phyloP scores from a whole-genome alignment of 2,113 vertebrate species.

The Vicugna pacos region DNA sequence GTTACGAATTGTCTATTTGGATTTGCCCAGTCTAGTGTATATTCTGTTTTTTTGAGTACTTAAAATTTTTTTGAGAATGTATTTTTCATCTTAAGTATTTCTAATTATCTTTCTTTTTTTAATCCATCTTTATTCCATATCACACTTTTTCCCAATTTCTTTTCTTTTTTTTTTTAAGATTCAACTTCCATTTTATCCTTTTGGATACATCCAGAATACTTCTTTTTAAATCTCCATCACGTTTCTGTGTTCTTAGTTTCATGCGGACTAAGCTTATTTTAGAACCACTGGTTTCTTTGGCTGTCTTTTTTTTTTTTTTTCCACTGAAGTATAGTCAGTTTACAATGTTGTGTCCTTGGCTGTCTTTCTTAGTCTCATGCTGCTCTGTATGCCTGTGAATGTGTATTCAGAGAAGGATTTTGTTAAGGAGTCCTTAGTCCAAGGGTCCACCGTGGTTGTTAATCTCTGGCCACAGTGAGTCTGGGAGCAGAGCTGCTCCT shows the following conservation, averaged over 20 bases:
- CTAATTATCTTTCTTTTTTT: not conserved
- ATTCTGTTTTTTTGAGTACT: not conserved
- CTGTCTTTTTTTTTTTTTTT: not conserved
- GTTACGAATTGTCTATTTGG: not conserved
- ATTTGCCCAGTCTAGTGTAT: not conserved
- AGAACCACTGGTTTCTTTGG: not conserved
- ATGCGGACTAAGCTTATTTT: not conserved
- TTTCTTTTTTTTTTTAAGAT: not conserved
- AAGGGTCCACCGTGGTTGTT: not conserved
- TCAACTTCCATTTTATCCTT: not conserved
- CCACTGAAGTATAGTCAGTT: too few relatives aligned
- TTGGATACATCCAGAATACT: not conserved
- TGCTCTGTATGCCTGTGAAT: not conserved
- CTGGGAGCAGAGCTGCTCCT: not conserved
- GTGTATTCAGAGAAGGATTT: not conserved
- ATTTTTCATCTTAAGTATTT: not conserved
- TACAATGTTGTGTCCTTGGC: too few relatives aligned
- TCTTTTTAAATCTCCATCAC: not conserved
- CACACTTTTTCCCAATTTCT: not conserved
- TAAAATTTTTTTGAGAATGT: not conserved
- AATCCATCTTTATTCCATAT: not conserved
- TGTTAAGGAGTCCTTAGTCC: too few relatives aligned
- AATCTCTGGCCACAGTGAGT: not conserved
- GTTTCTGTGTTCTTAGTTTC: not conserved
- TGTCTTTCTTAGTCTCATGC: not conserved